These are phyloP conservation scores for Marisa cornuarietis DNA, from an alignment of 1,140 invertebrate species.

Conservation along the genomic window DNA sequence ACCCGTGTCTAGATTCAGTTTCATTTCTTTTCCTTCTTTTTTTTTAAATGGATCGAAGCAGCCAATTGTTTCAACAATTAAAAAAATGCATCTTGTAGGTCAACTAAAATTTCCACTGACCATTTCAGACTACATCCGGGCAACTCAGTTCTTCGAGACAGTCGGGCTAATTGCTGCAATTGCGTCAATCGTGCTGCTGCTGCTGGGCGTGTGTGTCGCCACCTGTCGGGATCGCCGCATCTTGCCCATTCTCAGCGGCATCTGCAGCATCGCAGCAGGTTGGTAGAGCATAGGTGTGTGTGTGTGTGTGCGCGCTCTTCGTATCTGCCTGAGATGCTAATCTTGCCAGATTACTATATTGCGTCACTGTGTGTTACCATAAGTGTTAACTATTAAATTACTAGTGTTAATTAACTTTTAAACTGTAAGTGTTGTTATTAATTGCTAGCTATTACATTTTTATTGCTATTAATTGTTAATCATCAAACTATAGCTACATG, in stretches of 20 bases:
- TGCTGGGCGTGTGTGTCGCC: slow-evolving; percentile 34
- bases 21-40: too few relatives aligned
- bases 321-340: neutral
- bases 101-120: neutral
- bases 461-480: too few relatives aligned
- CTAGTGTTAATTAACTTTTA: too few relatives aligned
- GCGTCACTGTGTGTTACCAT: too few relatives aligned
- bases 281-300: slow-evolving; percentile 1
- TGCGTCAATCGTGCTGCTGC: slow-evolving; percentile 29
- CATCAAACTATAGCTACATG: slow-evolving; percentile 16
- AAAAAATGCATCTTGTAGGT: too few relatives aligned
- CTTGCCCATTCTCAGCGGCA: slow-evolving; percentile 33
- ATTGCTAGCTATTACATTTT: too few relatives aligned
- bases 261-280: slow-evolving; percentile 36
- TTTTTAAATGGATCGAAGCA: too few relatives aligned
- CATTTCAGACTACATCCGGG: slow-evolving; percentile 37
- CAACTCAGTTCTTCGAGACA: slow-evolving; percentile 40
- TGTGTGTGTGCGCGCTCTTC: neutral
- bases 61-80: too few relatives aligned
- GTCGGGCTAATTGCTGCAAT: slow-evolving; percentile 38
- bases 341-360: neutral
- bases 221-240: slow-evolving; percentile 33
- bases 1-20: too few relatives aligned
- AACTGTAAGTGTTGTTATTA: too few relatives aligned
- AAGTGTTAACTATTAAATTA: too few relatives aligned